Conservation (phyloP, 2,888 invertebrate genomes). For the Oscheius sp. region DNA sequence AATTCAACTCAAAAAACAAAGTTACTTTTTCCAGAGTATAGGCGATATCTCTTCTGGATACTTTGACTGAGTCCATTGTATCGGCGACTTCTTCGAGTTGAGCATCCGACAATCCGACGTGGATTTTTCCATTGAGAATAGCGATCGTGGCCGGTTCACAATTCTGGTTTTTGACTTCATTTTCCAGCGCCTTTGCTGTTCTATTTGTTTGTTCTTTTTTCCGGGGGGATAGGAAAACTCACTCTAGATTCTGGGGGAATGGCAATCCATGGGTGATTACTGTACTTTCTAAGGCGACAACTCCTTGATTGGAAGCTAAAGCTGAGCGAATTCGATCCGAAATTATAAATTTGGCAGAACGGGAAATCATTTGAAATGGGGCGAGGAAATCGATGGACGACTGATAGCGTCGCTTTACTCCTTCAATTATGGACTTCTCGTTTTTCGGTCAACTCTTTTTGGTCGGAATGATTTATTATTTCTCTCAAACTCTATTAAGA, state of each 20-base stretch:
- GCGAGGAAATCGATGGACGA: conserved; percentile 10
- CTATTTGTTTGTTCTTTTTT: conserved; percentile 60
- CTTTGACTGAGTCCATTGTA: conserved; percentile 78
- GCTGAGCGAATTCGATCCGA: conserved; percentile 44
- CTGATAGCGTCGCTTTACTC: no score
- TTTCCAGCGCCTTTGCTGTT: conserved; percentile 84
- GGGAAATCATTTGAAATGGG: not conserved
- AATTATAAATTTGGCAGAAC: conserved; percentile 8
- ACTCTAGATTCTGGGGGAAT: conserved; percentile 85
- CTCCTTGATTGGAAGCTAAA: conserved; percentile 60
- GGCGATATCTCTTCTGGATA: conserved; percentile 77
- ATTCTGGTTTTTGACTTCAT: conserved; percentile 77
- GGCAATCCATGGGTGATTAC: conserved; percentile 99
- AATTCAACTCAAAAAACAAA: not conserved
- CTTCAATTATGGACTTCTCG: not conserved
- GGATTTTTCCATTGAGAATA: conserved; percentile 79
- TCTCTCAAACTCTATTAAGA: no score
- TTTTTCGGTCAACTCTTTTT: not conserved
- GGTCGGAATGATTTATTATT: no score
- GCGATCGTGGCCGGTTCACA: conserved; percentile 91
- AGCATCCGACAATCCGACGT: conserved; percentile 74
- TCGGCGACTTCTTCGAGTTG: conserved; percentile 79
- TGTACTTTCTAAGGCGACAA: conserved; percentile 95
- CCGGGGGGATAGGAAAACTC: conserved; percentile 32
- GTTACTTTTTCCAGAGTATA: conserved; percentile 53